phyloP scores from a whole-genome alignment of 2,888 invertebrate genomes.

The Adelphocoris suturalis region DNA sequence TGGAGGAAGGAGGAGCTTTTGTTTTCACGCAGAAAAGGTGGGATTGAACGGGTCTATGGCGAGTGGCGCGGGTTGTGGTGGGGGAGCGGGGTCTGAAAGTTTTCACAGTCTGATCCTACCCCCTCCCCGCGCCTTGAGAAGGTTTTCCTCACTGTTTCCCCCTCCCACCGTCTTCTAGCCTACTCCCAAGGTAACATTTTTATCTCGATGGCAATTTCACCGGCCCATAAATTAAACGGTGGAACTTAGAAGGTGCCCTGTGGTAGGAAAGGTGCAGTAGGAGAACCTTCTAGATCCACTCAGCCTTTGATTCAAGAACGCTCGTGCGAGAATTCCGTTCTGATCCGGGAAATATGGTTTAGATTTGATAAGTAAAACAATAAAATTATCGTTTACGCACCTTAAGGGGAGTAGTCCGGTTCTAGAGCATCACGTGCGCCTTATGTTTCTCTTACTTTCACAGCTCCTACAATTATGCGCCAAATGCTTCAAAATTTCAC shows the following conservation, averaged over 20 bases:
- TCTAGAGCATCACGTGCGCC: too few relatives aligned
- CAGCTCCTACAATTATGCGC: too few relatives aligned
- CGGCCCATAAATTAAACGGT: slow-evolving; percentile 40
- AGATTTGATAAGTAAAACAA: too few relatives aligned
- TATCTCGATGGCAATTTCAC: slow-evolving; percentile 67
- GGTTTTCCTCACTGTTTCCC: slow-evolving; percentile 3
- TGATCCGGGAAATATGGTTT: too few relatives aligned
- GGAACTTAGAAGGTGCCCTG: neutral
- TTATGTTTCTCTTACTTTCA: too few relatives aligned
- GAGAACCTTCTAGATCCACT: too few relatives aligned
- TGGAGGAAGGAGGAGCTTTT: slow-evolving; percentile 47
- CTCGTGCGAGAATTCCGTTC: too few relatives aligned
- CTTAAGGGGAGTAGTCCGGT: too few relatives aligned
- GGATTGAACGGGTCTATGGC: neutral
- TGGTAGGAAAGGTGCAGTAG: too few relatives aligned
- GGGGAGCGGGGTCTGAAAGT: slow-evolving; percentile 50
- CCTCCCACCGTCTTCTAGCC: neutral
- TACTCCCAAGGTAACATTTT: slow-evolving; percentile 19
- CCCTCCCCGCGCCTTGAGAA: neutral
- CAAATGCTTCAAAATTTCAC: too few relatives aligned
- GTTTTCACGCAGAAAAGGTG: slow-evolving; percentile 61
- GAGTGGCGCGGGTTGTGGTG: neutral
- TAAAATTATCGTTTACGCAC: too few relatives aligned
- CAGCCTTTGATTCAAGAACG: too few relatives aligned
- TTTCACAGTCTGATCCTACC: slow-evolving; percentile 57